A percentile compares a stretch with the other conserved stretches of the same genome.
These are phyloP conservation scores for Sepioteuthis lessoniana DNA, from an alignment of 2,888 invertebrate genomes.

Conservation along the genomic window DNA sequence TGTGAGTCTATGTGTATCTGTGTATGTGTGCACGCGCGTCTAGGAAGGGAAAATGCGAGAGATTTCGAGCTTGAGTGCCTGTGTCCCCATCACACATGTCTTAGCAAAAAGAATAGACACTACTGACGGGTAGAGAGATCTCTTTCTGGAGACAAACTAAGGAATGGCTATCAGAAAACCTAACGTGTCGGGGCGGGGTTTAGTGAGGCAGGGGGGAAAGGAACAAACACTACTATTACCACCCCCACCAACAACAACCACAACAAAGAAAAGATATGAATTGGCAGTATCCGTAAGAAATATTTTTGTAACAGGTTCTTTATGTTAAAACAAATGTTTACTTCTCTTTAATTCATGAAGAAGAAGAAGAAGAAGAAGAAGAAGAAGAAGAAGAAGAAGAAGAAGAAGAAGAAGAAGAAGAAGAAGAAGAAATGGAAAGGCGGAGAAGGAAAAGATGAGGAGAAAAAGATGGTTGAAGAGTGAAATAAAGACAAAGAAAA, in stretches of 20 bases:
- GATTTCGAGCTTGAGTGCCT: not conserved
- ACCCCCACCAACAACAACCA: too few species aligned
- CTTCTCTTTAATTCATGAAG: not conserved
- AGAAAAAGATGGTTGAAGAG: not conserved
- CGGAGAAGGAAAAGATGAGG: not conserved
- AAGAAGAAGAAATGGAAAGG: too few species aligned
- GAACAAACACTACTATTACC: too few species aligned
- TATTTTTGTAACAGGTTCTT: constrained; percentile 16
- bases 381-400: not conserved
- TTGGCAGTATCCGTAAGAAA: not conserved
- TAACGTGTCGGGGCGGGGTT: not conserved
- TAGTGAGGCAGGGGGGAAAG: too few species aligned
- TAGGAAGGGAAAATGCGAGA: not conserved
- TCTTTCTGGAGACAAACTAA: not conserved
- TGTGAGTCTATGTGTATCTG: not conserved
- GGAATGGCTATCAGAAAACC: not conserved
- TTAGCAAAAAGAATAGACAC: not conserved
- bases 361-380: not conserved
- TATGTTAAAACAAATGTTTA: not conserved
- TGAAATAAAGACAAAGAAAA: not conserved
- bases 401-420: too few species aligned
- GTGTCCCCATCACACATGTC: not conserved
- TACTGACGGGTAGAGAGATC: not conserved
- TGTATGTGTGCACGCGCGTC: not conserved
- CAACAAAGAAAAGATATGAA: not conserved